These are phyloP conservation scores for Amiota minor DNA, from an alignment of 2,888 invertebrate genomes.

Conservation along the genomic window DNA sequence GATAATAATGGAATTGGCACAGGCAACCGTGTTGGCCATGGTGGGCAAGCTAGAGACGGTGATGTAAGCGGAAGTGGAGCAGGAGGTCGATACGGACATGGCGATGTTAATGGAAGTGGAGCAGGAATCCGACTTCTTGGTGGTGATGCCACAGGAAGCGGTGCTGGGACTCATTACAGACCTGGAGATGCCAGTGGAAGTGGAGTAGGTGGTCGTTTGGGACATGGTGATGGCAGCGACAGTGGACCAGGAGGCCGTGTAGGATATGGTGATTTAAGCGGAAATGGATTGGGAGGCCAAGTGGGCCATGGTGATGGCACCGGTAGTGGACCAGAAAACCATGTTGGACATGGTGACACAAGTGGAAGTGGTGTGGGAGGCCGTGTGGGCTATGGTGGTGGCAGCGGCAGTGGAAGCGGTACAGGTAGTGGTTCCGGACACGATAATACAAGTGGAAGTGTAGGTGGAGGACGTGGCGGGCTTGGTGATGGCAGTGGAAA, in stretches of 20 bases:
- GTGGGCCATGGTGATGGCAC: background rate
- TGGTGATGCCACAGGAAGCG: conserved; percentile 41
- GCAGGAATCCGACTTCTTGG: conserved; percentile 67
- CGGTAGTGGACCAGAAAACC: background rate
- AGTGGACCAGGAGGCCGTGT: conserved; percentile 41
- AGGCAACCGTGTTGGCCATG: conserved; percentile 48
- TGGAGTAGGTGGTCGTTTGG: conserved; percentile 58
- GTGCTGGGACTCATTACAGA: background rate
- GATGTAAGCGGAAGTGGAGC: background rate
- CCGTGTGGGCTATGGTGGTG: background rate
- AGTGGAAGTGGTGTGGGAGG: background rate
- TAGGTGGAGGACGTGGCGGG: background rate
- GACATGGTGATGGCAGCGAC: conserved; percentile 55
- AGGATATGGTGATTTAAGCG: background rate
- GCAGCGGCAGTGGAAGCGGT: background rate
- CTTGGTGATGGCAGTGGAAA: background rate
- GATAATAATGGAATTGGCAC: conserved; percentile 4
- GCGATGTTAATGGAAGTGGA: conserved; percentile 32
- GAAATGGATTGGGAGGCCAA: background rate
- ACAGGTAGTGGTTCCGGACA: background rate
- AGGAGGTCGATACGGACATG: background rate
- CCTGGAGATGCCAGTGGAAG: conserved; percentile 29
- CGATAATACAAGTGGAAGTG: background rate
- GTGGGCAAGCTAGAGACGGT: conserved; percentile 26
- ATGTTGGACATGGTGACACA: background rate